A percentile compares a stretch with the other conserved stretches of the same genome.
Evolutionary conservation across 53 echinoderm and acorn worm species (phyloP).

Genomic region (Mesocentrotus franciscanus): DNA sequence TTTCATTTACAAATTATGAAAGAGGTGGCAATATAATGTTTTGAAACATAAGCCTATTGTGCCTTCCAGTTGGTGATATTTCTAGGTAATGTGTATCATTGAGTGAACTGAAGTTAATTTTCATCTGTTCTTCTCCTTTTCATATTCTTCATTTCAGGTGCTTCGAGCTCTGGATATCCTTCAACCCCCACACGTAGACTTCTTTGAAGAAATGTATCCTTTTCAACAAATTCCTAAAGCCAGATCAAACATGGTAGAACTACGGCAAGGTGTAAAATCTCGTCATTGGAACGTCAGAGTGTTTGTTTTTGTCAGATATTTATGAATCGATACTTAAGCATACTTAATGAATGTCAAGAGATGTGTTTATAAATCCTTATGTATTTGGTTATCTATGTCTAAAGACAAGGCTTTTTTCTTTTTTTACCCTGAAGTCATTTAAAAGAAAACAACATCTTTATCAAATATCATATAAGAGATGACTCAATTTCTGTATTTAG

Average conservation of each 20-base stretch:
- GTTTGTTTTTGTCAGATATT: too few species aligned
- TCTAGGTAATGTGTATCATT: not conserved
- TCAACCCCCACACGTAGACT: constrained; percentile 97
- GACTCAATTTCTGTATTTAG: not conserved
- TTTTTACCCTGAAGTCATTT: not conserved
- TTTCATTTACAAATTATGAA: not conserved
- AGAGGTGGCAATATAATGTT: not conserved
- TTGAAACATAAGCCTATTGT: not conserved
- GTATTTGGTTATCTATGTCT: not conserved
- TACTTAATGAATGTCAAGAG: too few species aligned
- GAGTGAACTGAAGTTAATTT: not conserved
- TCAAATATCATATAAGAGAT: not conserved
- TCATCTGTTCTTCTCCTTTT: not conserved
- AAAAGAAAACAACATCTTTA: not conserved
- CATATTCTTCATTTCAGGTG: constrained; percentile 77
- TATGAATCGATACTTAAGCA: too few species aligned
- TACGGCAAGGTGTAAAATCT: not conserved
- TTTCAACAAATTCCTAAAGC: constrained; percentile 48
- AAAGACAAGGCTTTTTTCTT: not conserved
- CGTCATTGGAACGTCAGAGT: too few species aligned
- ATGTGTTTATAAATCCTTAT: too few species aligned
- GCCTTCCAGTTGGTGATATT: not conserved
- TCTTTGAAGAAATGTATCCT: constrained; percentile 99
- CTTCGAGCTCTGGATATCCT: constrained; percentile 98
- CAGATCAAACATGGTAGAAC: not conserved